Percentiles rank a stretch among this genome's conserved stretches.
Conservation (phyloP, 1,140 invertebrate species). For the Sitophilus oryzae region DNA sequence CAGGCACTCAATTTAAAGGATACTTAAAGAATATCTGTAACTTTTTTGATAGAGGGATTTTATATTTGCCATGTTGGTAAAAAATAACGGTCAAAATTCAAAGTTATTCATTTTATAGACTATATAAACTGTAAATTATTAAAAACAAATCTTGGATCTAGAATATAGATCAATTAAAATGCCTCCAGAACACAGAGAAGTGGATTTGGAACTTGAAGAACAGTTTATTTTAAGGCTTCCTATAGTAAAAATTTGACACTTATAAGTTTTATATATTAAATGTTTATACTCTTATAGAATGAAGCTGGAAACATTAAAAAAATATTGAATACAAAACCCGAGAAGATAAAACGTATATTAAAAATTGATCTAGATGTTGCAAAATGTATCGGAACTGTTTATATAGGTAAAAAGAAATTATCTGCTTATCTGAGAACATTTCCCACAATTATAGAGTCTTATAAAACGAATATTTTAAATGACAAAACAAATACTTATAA, state of each 20-base stretch:
- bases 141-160: too few species aligned
- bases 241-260: too few species aligned
- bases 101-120: too few species aligned
- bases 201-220: constrained; percentile 30
- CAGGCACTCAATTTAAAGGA: too few species aligned
- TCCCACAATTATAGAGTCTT: constrained; percentile 40
- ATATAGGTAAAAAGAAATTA: constrained; percentile 26
- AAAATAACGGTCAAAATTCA: too few species aligned
- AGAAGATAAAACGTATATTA: constrained; percentile 35
- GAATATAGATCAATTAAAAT: too few species aligned
- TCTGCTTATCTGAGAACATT: constrained; percentile 33
- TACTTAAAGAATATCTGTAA: too few species aligned
- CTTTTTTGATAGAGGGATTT: too few species aligned
- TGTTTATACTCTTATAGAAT: constrained; percentile 18
- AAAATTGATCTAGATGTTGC: constrained; percentile 31
- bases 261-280: constrained; percentile 15
- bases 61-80: too few species aligned
- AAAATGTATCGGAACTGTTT: constrained; percentile 22
- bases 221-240: constrained; percentile 40
- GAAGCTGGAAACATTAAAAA: constrained; percentile 29
- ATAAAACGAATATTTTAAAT: constrained; percentile 31
- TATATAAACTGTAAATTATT: too few species aligned
- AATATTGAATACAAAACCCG: constrained; percentile 31
- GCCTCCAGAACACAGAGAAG: too few species aligned
- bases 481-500: constrained; percentile 34